A percentile compares a stretch with the other conserved stretches of the same genome.
These are phyloP conservation scores for Bubo blakistoni DNA, from an alignment of 2,113 vertebrate species.

Conservation along the genomic window DNA sequence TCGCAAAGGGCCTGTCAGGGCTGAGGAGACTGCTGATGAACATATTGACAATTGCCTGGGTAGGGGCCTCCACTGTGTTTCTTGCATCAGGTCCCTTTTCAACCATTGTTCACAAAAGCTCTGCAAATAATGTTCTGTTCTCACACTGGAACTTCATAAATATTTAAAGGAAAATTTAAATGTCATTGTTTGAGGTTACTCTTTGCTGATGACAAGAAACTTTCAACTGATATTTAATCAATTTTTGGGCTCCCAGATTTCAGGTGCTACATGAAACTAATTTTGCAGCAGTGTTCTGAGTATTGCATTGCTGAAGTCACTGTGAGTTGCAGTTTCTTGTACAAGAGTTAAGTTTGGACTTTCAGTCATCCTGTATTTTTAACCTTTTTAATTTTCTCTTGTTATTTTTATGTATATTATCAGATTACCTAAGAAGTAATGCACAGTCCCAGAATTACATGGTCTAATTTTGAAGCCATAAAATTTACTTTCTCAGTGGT, in stretches of 20 bases:
- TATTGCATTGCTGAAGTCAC: not conserved
- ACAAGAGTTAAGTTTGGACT: not conserved
- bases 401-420: not conserved
- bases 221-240: not conserved
- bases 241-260: not conserved
- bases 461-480: not conserved
- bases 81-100: not conserved
- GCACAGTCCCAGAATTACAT: not conserved
- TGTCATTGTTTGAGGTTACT: not conserved
- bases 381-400: not conserved
- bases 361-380: not conserved
- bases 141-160: not conserved
- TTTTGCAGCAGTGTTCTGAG: not conserved
- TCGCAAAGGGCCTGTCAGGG: not conserved
- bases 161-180: not conserved
- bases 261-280: not conserved
- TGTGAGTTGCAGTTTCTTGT: not conserved
- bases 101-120: not conserved
- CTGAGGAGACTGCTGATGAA: not conserved
- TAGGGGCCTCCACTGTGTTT: not conserved
- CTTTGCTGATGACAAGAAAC: not conserved
- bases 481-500: not conserved
- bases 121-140: not conserved
- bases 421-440: slow-evolving; percentile 2
- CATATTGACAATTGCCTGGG: fast-evolving